Base-by-base conservation (phyloP, 2,888 invertebrate genomes). In the Eilema caniola region DNA sequence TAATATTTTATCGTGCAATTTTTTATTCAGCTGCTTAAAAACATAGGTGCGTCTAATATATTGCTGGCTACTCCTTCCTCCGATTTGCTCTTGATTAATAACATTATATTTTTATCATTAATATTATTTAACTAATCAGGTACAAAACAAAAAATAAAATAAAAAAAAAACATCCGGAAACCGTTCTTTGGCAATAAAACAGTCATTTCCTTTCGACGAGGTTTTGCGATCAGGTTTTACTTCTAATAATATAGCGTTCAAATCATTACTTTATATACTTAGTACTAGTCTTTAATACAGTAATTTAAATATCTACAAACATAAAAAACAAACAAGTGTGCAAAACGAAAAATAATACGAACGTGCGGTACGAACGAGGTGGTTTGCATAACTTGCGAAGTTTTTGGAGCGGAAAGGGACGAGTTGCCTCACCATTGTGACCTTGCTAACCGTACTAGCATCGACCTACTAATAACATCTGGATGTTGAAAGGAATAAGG, bases 381-480 rank as follows among this genome's bases (percentile, higher is more conserved):
- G 78, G 88, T 90, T 94, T 94, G 92, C 94, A 90, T 91, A 93
- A 95, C 88, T 75, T 85, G 85, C 79, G 88, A 75, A 85, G 88
- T 94, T 93, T 95, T 93, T 94, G 91, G 95, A 95, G 95, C 95
- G 94, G 89, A 95, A 95, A 94, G 91, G 93, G 90, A 91, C 92
- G 83, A 84, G 88, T 94, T 94, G 91, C 93, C 82, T 83, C 93
- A 95, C 83, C 63, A 75, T n/a, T 78, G 78, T 89, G 91, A 94
- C 94, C 93, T 94, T 94, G 93, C 80, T 60, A 67, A 53, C 28
- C 57, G 62, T 62, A 66, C 69, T 62, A 68, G 64, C 68, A 57
- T 56, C 72, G 75, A 81, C 81, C 81, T 77, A 81, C 83, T 77
- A 77, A 66, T 63, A 72, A 71, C 79, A 74, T 83, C 77, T 78